These are phyloP conservation scores for Poeciliopsis turrubarensis DNA, from an alignment of 2,113 vertebrate genomes.

Conservation along the genomic window DNA sequence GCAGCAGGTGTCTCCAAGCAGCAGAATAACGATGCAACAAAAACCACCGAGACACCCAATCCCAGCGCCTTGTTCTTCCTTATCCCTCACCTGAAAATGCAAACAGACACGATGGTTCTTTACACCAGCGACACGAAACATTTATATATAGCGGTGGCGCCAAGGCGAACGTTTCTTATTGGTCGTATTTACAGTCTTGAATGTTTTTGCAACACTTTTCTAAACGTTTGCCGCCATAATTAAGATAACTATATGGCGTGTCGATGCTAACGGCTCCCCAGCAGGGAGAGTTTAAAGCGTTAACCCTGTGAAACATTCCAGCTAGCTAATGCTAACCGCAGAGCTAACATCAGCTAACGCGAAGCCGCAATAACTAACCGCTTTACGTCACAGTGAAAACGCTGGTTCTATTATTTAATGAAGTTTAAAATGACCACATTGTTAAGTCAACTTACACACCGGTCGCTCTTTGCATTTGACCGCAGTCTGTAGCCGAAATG, in stretches of 20 bases:
- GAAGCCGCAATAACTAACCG: neutral
- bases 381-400: neutral
- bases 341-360: constrained; percentile 48
- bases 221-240: neutral
- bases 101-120: neutral
- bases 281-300: neutral
- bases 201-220: neutral
- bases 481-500: neutral
- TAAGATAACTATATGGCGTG: rapidly evolving
- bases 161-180: neutral
- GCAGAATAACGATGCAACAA: neutral
- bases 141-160: constrained; percentile 26
- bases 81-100: neutral
- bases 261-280: neutral
- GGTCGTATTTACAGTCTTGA: neutral
- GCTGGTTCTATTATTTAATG: neutral
- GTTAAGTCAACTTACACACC: neutral
- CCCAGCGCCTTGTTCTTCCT: neutral
- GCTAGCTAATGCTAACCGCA: constrained; percentile 38
- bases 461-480: neutral
- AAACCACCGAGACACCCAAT: neutral
- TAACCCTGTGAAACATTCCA: constrained; percentile 8
- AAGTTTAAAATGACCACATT: neutral
- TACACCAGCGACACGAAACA: neutral
- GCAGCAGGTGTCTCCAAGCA: constrained; percentile 8